Percentiles rank a stretch among this genome's conserved stretches.
Evolutionary conservation across 2,888 invertebrate species (phyloP).

Genomic region (Cylindroiulus punctatus): DNA sequence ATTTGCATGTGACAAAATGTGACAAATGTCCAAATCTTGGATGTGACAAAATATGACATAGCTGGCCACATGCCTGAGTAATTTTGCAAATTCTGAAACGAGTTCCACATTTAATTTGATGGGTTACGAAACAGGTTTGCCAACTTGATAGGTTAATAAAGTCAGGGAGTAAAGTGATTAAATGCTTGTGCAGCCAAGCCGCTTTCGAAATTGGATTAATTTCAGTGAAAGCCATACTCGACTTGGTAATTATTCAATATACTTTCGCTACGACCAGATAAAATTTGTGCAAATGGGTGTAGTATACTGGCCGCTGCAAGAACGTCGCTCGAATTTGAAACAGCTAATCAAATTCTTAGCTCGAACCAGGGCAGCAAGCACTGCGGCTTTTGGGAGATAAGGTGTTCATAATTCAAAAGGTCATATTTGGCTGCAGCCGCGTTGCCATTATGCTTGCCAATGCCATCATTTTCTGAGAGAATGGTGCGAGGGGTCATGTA

Average conservation of each 20-base stretch:
- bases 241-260: not conserved
- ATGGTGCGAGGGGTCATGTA: not conserved
- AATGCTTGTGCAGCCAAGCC: not conserved
- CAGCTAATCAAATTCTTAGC: not conserved
- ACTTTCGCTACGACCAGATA: not conserved
- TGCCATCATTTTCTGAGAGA: not conserved
- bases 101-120: not conserved
- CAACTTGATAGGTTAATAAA: not conserved
- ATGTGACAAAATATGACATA: too few species aligned
- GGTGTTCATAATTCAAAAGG: slow-evolving; percentile 6
- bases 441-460: not conserved
- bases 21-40: too few species aligned
- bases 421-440: not conserved
- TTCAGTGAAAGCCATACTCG: not conserved
- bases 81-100: too few species aligned
- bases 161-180: not conserved
- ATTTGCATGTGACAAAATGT: too few species aligned
- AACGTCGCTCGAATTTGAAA: not conserved
- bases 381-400: not conserved
- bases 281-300: not conserved
- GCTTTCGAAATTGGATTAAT: not conserved
- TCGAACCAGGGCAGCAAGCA: not conserved
- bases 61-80: too few species aligned
- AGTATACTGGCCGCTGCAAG: not conserved
- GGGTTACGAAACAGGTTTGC: not conserved